Percentiles rank a stretch among this genome's conserved stretches.
Evolutionary conservation across 2,113 vertebrate genomes (phyloP).

Genomic region (Argyrosomus japonicus): DNA sequence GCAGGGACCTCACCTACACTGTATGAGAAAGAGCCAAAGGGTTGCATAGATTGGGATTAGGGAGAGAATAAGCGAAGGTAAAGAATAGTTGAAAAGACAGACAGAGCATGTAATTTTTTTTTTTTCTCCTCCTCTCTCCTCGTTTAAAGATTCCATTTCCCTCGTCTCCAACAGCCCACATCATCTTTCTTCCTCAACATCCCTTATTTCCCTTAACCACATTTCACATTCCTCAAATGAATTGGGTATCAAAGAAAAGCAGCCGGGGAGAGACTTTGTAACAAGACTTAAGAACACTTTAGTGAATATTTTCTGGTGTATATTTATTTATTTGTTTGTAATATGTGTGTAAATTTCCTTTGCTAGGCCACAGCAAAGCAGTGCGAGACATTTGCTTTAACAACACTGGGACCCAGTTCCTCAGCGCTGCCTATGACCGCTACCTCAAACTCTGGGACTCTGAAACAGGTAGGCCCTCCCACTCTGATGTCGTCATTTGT

Average conservation of each 20-base stretch:
- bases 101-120: background rate
- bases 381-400: slow-evolving; percentile 98
- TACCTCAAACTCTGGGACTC: slow-evolving; percentile 99
- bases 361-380: slow-evolving; percentile 95
- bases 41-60: slow-evolving; percentile 30
- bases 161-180: slow-evolving; percentile 5
- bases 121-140: background rate
- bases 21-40: slow-evolving; percentile 24
- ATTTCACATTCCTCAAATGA: slow-evolving; percentile 44
- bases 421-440: slow-evolving; percentile 96
- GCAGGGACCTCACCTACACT: slow-evolving; percentile 33
- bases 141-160: slow-evolving; percentile 34
- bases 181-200: slow-evolving; percentile 19
- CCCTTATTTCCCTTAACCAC: slow-evolving; percentile 28
- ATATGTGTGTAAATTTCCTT: slow-evolving; percentile 34
- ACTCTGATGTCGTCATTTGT: background rate
- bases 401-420: slow-evolving; percentile 92
- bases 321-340: slow-evolving; percentile 24
- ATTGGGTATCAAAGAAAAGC: slow-evolving; percentile 27
- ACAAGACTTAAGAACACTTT: background rate
- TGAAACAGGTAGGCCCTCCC: slow-evolving; percentile 90
- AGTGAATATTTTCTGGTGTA: background rate
- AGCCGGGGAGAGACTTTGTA: slow-evolving; percentile 6
- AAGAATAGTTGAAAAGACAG: slow-evolving; percentile 31
- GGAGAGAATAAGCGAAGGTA: slow-evolving; percentile 13